phyloP scores from a whole-genome alignment of 2,113 vertebrate genomes.

The Mus musculus region DNA sequence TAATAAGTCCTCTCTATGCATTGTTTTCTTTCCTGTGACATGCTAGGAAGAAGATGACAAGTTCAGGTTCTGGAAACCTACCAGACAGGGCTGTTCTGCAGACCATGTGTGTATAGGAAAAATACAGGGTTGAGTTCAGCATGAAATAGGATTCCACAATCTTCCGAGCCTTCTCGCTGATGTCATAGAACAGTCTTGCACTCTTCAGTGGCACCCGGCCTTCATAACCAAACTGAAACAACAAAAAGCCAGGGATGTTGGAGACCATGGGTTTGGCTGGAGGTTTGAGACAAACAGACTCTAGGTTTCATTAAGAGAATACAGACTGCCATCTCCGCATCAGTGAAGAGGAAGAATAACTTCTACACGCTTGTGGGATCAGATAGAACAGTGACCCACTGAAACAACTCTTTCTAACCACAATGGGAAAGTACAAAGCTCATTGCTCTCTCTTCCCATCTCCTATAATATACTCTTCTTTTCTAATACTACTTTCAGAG shows the following conservation, averaged over 20 bases:
- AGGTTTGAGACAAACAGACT: neutral
- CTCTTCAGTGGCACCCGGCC: slow-evolving; percentile 93
- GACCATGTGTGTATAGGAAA: slow-evolving; percentile 98
- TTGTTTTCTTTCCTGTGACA: neutral
- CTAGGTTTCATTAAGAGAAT: neutral
- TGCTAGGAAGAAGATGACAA: neutral
- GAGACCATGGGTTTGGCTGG: neutral
- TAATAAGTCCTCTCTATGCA: neutral
- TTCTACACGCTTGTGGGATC: neutral
- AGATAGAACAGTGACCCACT: neutral
- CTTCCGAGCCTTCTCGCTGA: slow-evolving; percentile 94
- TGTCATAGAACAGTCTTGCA: slow-evolving; percentile 95
- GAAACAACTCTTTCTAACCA: neutral
- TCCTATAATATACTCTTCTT: neutral
- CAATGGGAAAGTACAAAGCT: neutral
- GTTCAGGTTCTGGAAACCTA: slow-evolving; percentile 79
- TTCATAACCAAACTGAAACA: slow-evolving; percentile 92
- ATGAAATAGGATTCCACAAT: slow-evolving; percentile 96
- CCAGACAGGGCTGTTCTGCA: slow-evolving; percentile 96
- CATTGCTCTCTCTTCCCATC: neutral
- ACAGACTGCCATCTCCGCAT: fast-evolving
- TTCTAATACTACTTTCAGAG: neutral
- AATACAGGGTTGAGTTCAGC: slow-evolving; percentile 96
- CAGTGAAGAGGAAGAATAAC: too few relatives aligned
- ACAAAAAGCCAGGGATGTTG: neutral